A percentile compares a stretch with the other conserved stretches of the same genome.
Evolutionary conservation across 2,888 invertebrate species (phyloP).

Genomic region (Branchipolynoe longqiensis): DNA sequence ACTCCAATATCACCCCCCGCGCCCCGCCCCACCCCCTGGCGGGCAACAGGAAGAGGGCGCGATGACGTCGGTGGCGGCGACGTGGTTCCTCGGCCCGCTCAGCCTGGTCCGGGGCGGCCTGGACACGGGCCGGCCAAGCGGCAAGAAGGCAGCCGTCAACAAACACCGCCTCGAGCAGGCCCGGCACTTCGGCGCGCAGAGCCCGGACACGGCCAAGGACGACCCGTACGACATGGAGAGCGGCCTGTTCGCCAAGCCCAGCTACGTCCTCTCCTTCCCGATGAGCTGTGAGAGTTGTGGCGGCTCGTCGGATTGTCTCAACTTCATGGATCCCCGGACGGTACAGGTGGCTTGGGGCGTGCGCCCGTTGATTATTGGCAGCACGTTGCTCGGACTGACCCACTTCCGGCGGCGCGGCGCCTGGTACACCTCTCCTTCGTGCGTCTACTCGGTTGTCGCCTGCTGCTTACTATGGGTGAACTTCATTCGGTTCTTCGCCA

Average conservation of each 20-base stretch:
- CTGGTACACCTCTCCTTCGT: neutral
- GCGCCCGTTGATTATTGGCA: neutral
- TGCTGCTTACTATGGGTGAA: constrained; percentile 46
- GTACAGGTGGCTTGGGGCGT: constrained; percentile 19
- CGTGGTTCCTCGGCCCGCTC: constrained; percentile 7
- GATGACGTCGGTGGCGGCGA: constrained; percentile 9
- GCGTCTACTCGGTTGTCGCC: constrained; percentile 6
- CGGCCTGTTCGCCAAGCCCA: neutral
- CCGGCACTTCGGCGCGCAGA: neutral
- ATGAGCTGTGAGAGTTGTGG: constrained; percentile 23
- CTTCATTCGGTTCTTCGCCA: constrained; percentile 55
- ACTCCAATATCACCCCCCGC: too few relatives aligned
- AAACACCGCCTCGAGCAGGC: neutral
- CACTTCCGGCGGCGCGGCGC: constrained; percentile 1
- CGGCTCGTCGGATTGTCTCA: constrained; percentile 17
- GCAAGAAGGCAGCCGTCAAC: neutral
- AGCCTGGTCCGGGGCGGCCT: neutral
- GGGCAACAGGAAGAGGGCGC: too few relatives aligned
- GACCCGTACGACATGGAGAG: constrained; percentile 27
- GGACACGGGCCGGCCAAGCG: neutral
- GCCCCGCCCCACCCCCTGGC: too few relatives aligned
- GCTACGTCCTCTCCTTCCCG: neutral
- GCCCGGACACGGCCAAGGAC: constrained; percentile 2
- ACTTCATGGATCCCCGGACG: constrained; percentile 10
- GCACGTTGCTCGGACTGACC: constrained; percentile 12